These are phyloP conservation scores for Catajapyx aquilonaris DNA, from an alignment of 1,140 invertebrate genomes.

Conservation along the genomic window DNA sequence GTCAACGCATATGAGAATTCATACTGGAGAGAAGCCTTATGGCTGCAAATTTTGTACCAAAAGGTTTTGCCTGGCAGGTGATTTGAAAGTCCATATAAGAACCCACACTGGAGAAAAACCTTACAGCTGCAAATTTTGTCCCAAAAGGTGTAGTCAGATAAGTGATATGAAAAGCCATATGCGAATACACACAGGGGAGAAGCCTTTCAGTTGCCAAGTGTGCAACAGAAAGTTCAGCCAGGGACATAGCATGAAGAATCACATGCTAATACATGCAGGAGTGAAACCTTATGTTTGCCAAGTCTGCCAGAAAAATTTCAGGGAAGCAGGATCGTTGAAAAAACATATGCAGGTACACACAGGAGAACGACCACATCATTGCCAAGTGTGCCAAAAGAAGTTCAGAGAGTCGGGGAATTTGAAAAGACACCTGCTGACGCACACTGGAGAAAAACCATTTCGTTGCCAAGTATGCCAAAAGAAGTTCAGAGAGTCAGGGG, in stretches of 20 bases:
- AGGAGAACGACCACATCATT: slow-evolving; percentile 37
- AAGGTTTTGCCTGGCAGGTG: slow-evolving; percentile 32
- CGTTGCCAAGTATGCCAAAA: slow-evolving; percentile 26
- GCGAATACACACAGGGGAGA: slow-evolving; percentile 36
- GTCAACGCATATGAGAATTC: background rate
- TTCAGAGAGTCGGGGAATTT: slow-evolving; percentile 33
- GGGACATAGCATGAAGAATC: slow-evolving; percentile 29
- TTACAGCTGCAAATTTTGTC: slow-evolving; percentile 27
- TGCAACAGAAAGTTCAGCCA: slow-evolving; percentile 36
- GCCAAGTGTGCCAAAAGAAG: slow-evolving; percentile 31
- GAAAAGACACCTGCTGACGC: slow-evolving; percentile 28
- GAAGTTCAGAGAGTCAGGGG: slow-evolving; percentile 29
- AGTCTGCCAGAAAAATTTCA: slow-evolving; percentile 26
- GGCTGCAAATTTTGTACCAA: slow-evolving; percentile 34
- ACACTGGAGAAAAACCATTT: slow-evolving; percentile 30
- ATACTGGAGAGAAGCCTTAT: slow-evolving; percentile 27
- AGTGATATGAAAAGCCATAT: slow-evolving; percentile 31
- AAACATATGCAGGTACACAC: slow-evolving; percentile 39
- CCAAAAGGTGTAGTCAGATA: slow-evolving; percentile 25
- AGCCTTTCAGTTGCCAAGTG: slow-evolving; percentile 34
- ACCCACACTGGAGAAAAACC: slow-evolving; percentile 30
- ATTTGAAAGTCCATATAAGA: slow-evolving; percentile 28
- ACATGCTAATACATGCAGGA: slow-evolving; percentile 28
- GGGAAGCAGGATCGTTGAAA: slow-evolving; percentile 30
- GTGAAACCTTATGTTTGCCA: slow-evolving; percentile 29